A percentile compares a stretch with the other conserved stretches of the same genome.
These are phyloP conservation scores for Hyperopisus bebe DNA, from an alignment of 2,113 vertebrate species.

Conservation along the genomic window DNA sequence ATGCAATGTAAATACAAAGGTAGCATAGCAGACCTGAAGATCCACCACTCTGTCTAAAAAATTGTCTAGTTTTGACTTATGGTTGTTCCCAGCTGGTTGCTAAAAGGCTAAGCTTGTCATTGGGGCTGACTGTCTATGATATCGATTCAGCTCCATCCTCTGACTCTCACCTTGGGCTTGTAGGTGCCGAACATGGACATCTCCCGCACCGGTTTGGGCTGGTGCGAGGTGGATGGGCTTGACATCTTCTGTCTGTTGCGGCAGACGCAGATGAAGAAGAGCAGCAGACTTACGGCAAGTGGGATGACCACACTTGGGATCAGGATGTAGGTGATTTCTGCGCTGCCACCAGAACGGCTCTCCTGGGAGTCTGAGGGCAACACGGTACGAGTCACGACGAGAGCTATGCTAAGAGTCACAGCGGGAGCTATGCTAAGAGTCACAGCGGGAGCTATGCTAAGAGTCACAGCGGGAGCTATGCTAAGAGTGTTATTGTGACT, in stretches of 20 bases:
- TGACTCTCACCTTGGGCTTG: conserved; percentile 80
- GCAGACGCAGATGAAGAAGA: conserved; percentile 96
- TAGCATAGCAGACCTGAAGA: not conserved
- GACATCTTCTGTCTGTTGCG: conserved; percentile 92
- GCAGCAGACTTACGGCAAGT: conserved; percentile 83
- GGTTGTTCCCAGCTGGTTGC: not conserved
- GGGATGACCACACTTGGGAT: conserved; percentile 92
- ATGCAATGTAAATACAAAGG: not conserved
- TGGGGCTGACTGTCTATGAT: not conserved
- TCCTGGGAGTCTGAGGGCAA: conserved; percentile 74
- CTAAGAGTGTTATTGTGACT: not conserved
- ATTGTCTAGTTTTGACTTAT: not conserved
- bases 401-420: not conserved
- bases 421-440: not conserved
- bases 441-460: fast-evolving
- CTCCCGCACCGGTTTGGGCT: conserved; percentile 86
- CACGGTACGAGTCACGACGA: not conserved
- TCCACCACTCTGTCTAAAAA: not conserved
- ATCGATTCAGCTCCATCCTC: not conserved
- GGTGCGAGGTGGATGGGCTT: conserved; percentile 70
- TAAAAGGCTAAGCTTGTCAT: not conserved
- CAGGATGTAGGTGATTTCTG: conserved; percentile 93
- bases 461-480: not conserved
- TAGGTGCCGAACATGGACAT: conserved; percentile 95
- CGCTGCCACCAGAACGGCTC: conserved; percentile 67